Evolutionary conservation across 2,797 vertebrate genomes (phyloP), one percentile per base, ranked within the genome.

Genomic region (Spinus pinus): DNA sequence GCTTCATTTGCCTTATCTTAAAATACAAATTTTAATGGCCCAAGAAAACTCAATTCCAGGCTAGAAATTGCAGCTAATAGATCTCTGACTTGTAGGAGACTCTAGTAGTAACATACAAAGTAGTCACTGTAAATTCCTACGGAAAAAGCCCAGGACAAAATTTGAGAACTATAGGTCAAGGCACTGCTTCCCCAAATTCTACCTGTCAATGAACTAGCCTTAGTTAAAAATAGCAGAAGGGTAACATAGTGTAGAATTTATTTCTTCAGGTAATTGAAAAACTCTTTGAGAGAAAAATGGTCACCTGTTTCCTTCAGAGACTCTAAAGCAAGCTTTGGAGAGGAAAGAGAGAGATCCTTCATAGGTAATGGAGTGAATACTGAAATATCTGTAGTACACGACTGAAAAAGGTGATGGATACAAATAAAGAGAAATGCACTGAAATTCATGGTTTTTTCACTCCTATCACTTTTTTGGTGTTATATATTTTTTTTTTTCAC

Each of bases 401-500:
- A 62, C 11, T 31, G 20, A 87, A n/a, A 92, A 87, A 77, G 10
- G 2, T 58, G 10, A 87, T 28, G 7, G n/a, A 25, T 42, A 42
- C 8, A 73, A 85, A 70, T 57, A 14, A 71, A 54, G 28, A 6
- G 37, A 9, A 21, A 50, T n/a, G 58, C 6, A 37, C 2, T 33
- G 41, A 66, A 88, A 72, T 44, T 56, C 1, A 12, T 12, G 7
- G 2, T 13, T 64, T 84, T 72, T 44, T 50, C 14, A 37, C 3
- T 39, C 7, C 51, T 66, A 31, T 44, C n/a, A 2, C 4, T 54
- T 6, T 21, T 57, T 80, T 41, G 1, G 25, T 54, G 2, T 53
- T 19, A 6, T 10, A 41, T 30, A 5, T 0, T 11, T 64, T 30
- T 67, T 67, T 70, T 28, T 20, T 44, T 6, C 0, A 1, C 11